Base-by-base conservation (phyloP, 2,113 vertebrate genomes). In the Bos taurus region DNA sequence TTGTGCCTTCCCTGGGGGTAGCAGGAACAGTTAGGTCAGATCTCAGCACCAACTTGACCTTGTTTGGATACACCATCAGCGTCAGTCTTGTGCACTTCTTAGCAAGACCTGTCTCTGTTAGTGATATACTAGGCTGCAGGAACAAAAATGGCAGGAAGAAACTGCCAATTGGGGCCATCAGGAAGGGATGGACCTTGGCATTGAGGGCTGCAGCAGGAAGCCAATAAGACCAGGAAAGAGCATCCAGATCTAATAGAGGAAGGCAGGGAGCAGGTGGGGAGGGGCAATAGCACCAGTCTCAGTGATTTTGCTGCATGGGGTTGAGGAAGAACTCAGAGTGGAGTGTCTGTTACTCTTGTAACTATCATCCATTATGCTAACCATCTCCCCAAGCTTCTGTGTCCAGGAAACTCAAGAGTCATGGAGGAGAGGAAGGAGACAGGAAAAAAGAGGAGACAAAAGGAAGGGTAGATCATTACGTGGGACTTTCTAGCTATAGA, bases 271-370 rank as follows among this genome's bases (percentile, higher is more conserved):
- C 7, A 28, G 11, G 9, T 40, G 48, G 1, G 2, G 21, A 40
- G 19, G 36, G 0, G 5, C 0, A 2, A 1, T 5, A 7, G 9
- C 26, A 25, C 2, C 19, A 40, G 11, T 2, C 2, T 2, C 13
- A 26, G 28, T 4, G 40, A 78, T 67, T 74, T 89, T 43, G 56
- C 16, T 30, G 14, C 23, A n/a, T 43, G 33, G 21, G 14, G 3
- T n/a, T 56, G 19, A 23, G 13, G 19, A 64, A 12, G n/a, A 74
- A 33, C 67, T 33, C 3, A 0, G 33, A 78, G 12, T 3, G 3
- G 26, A 86, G 19, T 25, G 1, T 19, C 43, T 21, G 2, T n/a
- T 50, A 7, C 30, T 43, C 26, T 26, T 78, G 46, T 13, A 50
- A 46, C 26, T 16, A 4, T 62, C 50, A 5, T 26, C 9, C 17